phyloP scores from a whole-genome alignment of 2,797 vertebrate species.

The Glossophaga mutica region DNA sequence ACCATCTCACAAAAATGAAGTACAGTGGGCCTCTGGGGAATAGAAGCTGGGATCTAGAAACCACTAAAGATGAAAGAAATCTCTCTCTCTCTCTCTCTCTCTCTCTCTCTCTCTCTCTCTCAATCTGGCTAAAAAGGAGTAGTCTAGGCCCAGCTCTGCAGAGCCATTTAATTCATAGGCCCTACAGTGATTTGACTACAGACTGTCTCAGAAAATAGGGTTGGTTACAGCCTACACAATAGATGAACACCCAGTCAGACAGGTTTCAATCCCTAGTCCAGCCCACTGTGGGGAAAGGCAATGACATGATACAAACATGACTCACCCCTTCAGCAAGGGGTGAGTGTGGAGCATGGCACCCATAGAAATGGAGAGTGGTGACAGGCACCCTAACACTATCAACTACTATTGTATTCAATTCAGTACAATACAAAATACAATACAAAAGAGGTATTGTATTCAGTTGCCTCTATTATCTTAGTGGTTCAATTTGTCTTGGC shows the following conservation, averaged over 20 bases:
- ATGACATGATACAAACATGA: background rate
- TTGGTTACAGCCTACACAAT: background rate
- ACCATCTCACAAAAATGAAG: background rate
- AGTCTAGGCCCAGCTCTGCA: background rate
- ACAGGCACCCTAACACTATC: background rate
- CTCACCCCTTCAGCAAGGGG: background rate
- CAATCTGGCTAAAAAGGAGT: background rate
- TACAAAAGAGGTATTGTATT: background rate
- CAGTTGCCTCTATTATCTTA: background rate
- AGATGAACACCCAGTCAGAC: background rate
- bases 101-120: background rate
- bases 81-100: no score
- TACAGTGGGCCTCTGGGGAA: background rate
- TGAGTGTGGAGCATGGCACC: background rate
- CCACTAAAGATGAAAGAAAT: background rate
- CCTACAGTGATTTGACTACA: background rate
- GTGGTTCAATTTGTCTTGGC: background rate
- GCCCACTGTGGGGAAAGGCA: background rate
- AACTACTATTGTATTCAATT: background rate
- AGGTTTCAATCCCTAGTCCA: background rate
- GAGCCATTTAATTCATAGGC: background rate
- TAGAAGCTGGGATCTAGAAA: background rate
- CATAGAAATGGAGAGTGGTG: background rate
- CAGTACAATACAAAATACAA: no score
- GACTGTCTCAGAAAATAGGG: background rate